phyloP scores from a whole-genome alignment of 2,113 vertebrate genomes.

The Gallinago undulata region DNA sequence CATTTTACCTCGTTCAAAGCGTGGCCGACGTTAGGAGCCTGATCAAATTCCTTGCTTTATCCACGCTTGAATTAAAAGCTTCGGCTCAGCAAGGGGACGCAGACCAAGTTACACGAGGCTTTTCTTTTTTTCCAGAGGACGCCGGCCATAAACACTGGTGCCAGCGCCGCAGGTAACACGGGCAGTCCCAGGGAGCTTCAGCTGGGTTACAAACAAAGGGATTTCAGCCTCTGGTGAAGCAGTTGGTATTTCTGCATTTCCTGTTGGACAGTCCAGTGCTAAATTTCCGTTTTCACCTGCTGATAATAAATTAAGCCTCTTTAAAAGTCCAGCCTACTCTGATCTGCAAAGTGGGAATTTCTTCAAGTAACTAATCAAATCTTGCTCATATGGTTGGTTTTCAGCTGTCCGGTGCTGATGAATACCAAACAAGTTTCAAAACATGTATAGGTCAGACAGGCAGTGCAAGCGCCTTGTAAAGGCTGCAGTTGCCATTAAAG shows the following conservation, averaged over 20 bases:
- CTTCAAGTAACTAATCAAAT: not conserved
- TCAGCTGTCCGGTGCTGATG: not conserved
- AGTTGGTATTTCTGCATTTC: not conserved
- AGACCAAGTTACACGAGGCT: not conserved
- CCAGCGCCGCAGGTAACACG: not conserved
- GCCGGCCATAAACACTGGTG: not conserved
- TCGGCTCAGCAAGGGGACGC: not conserved
- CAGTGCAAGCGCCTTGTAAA: fast-evolving
- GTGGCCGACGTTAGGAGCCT: not conserved
- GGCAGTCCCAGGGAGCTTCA: not conserved
- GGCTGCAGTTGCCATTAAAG: not conserved
- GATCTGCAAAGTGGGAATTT: not conserved
- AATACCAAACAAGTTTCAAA: not conserved
- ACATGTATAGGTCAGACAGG: not conserved
- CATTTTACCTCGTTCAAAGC: constrained; percentile 12
- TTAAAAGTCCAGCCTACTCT: not conserved
- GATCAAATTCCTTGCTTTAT: constrained; percentile 66
- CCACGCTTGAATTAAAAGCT: constrained; percentile 32
- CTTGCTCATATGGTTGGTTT: not conserved
- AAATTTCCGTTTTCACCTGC: not conserved
- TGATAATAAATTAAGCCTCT: not conserved
- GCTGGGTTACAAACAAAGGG: not conserved
- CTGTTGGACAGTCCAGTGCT: not conserved
- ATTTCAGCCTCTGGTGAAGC: not conserved
- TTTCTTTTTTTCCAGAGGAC: not conserved